phyloP scores from a whole-genome alignment of 1,140 invertebrate species.

The Thaumatotibia leucotreta region DNA sequence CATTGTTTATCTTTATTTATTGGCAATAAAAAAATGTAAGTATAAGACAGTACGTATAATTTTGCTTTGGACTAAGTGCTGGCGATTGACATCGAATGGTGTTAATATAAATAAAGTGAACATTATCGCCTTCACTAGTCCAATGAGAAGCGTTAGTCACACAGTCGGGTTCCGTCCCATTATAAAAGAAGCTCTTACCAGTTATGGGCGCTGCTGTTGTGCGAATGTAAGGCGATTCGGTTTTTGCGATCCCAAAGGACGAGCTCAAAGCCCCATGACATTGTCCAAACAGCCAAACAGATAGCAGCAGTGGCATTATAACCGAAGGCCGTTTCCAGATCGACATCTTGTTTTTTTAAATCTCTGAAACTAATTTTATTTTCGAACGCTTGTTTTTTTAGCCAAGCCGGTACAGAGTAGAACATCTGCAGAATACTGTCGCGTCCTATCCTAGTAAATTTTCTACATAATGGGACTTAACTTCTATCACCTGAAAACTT shows the following conservation, averaged over 20 bases:
- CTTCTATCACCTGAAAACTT: background rate
- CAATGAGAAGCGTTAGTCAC: background rate
- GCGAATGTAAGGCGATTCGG: conserved; percentile 52
- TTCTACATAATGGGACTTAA: conserved; percentile 41
- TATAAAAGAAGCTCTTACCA: conserved; percentile 51
- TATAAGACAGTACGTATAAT: background rate
- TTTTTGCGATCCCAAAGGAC: conserved; percentile 40
- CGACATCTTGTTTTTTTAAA: background rate
- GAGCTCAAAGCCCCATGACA: conserved; percentile 23
- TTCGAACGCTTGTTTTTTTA: background rate
- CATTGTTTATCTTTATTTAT: background rate
- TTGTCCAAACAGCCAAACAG: conserved; percentile 16
- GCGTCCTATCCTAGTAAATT: conserved; percentile 23
- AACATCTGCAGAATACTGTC: background rate
- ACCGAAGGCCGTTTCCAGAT: conserved; percentile 1
- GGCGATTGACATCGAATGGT: background rate
- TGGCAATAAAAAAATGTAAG: background rate
- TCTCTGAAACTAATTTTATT: background rate
- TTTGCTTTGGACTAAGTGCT: background rate
- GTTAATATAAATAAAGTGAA: background rate
- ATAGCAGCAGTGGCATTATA: conserved; percentile 17
- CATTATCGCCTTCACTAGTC: background rate
- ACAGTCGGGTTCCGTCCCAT: conserved; percentile 17
- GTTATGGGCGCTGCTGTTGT: conserved; percentile 55
- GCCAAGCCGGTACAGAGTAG: background rate